A percentile compares a stretch with the other conserved stretches of the same genome.
Evolutionary conservation across 2,888 invertebrate species (phyloP).

Genomic region (Mythimna loreyi): DNA sequence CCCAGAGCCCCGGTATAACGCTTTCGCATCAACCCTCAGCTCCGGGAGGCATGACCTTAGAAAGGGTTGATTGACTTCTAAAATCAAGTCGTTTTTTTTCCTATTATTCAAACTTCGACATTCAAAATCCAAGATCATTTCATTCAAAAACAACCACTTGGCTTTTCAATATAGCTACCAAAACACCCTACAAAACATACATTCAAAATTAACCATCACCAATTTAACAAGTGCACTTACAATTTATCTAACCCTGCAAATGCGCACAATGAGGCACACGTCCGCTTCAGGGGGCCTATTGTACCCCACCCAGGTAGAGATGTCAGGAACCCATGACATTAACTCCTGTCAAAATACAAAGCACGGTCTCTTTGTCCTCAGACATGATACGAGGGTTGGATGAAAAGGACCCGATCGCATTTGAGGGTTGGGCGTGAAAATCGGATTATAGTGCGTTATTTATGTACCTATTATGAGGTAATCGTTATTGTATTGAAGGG

Average conservation of each 20-base stretch:
- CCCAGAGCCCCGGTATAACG: no score
- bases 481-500: constrained; percentile 38
- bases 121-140: no score
- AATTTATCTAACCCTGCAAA: constrained; percentile 71
- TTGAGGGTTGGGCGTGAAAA: constrained; percentile 77
- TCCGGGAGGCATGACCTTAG: no score
- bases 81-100: no score
- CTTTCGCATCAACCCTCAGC: no score
- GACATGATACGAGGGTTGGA: constrained; percentile 79
- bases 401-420: constrained; percentile 65
- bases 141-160: background rate
- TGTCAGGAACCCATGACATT: constrained; percentile 79
- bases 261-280: constrained; percentile 70
- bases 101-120: no score
- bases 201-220: constrained; percentile 20
- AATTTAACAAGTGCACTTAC: constrained; percentile 68
- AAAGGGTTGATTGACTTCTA: no score
- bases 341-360: constrained; percentile 88
- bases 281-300: constrained; percentile 64
- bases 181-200: constrained; percentile 3
- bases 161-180: background rate
- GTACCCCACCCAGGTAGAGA: constrained; percentile 77
- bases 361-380: constrained; percentile 77
- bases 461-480: constrained; percentile 59
- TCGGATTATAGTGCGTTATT: constrained; percentile 71